Percentiles rank a stretch among this genome's conserved stretches.
Evolutionary conservation across 2,888 invertebrate genomes (phyloP).

Genomic region (Caenorhabditis sp.): DNA sequence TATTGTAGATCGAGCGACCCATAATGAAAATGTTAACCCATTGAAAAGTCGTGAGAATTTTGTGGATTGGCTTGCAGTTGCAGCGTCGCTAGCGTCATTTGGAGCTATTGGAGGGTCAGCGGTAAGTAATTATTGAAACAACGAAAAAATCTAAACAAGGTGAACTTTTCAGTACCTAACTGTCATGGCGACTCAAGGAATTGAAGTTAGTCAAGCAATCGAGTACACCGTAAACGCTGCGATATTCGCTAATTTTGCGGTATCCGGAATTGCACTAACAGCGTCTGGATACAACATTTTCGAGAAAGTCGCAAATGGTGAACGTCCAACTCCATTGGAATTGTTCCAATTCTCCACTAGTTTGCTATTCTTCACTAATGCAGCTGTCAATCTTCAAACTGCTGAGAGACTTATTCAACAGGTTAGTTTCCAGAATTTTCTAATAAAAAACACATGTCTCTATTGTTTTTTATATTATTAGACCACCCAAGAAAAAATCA

Average conservation of each 20-base stretch:
- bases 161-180: constrained; percentile 60
- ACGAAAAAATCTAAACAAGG: background rate
- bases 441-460: background rate
- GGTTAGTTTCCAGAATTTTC: constrained; percentile 7
- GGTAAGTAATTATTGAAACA: constrained; percentile 22
- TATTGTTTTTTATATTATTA: constrained; percentile 20
- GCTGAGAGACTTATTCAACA: constrained; percentile 64
- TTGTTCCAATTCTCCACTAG: constrained; percentile 66
- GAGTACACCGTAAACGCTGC: constrained; percentile 66
- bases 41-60: constrained; percentile 63
- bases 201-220: constrained; percentile 59
- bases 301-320: constrained; percentile 66
- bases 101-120: constrained; percentile 67
- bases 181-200: constrained; percentile 62
- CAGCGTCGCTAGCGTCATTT: constrained; percentile 63
- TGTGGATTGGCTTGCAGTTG: constrained; percentile 65
- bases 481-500: constrained; percentile 64
- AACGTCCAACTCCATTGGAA: constrained; percentile 61
- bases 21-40: constrained; percentile 66
- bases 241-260: constrained; percentile 63
- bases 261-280: constrained; percentile 60
- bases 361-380: constrained; percentile 64
- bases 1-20: constrained; percentile 60
- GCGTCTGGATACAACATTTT: constrained; percentile 67
- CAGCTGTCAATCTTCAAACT: constrained; percentile 64